Evolutionary conservation across 1,140 invertebrate species (phyloP), one percentile per base, ranked within the genome.

Genomic region (Monochamus saltuarius): DNA sequence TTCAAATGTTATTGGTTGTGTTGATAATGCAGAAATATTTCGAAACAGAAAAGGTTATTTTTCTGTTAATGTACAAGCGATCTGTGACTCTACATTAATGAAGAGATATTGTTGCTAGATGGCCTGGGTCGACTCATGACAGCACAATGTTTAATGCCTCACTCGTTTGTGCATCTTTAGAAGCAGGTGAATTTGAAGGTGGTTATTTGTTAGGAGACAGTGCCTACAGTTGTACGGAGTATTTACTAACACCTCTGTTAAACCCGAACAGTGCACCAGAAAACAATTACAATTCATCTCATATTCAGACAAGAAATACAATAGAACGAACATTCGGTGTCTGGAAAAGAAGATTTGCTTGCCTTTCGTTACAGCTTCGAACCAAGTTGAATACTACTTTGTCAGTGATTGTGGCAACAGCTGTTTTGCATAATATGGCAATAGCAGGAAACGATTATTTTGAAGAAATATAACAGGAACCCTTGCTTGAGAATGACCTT

Each of bases 111-210:
- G 45, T 47, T 47, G n/a, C n/a, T 47, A 13, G 45, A 47, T 47
- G 45, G 45, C 45, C 45, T 47, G 45, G 45, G 17, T 47, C 45
- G 19, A 47, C 17, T 11, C 17, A 19, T 47, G 45, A 19, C 17
- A 47, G 45, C 45, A 47, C 45, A 47, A 47, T 47, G 45, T 47
- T 47, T 47, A 47, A 47, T 19, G 45, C n/a, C 19, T 47, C 45
- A 11, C 19, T 47, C 10, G 13, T 47, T 47, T 47, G 45, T 47
- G 45, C 45, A 10, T 47, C n/a, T 11, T 47, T 47, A 19, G 45
- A 47, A 47, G 45, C 45, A 16, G 45, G 45, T 13, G 45, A 47
- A 14, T 29, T 29, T 29, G 22, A 29, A 29, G 22, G 22, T 29
- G 22, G 22, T 29, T 29, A 29, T 29, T 29, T 47, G 17, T 47